Base-by-base conservation (phyloP, 2,888 invertebrate species). In the Tanypteryx hageni region DNA sequence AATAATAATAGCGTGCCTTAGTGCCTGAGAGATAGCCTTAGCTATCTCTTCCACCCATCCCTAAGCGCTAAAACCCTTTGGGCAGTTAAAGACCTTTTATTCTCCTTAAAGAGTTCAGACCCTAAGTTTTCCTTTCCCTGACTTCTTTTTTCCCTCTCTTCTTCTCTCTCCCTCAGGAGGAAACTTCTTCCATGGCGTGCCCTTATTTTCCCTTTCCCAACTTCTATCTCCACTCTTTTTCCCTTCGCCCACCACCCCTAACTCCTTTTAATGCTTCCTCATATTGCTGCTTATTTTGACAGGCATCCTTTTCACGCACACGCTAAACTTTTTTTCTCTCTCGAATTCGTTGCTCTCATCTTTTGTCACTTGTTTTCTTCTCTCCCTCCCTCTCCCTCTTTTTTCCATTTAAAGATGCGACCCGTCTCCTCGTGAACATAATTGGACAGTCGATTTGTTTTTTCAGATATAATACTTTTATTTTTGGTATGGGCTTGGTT, bases 181-280 rank as follows among this genome's bases (percentile, higher is more conserved):
- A 76, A 76, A 76, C 22, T 76, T 76, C 22, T 76, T 76, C 76
- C n/a, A n/a, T 85, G 16, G 61, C 31, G 27, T 14, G 4, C 85
- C 58, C 14, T 13, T 58, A 0, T 22, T 14, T 85, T 85, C 58
- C 27, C 81, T 27, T 81, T 10, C 31, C 81, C 76, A 18, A n/a
- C 64, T 64, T 64, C 11, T 18, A 0, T n/a, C 64, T 64, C n/a
- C 64, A 11, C 64, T 64, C 64, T n/a, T 3, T 76, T n/a, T n/a
- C 5, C 44, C 5, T 44, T n/a, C n/a, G n/a, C n/a, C n/a, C 44
- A 3, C 44, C 44, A 44, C 1, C 44, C 22, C 68, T 9, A 9
- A 76, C 76, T 76, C 76, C 22, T 44, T 76, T 76, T 27, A 76
- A 76, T 76, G 76, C 27, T 76, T 76, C 76, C 76, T 76, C n/a